Evolutionary conservation across 2,888 invertebrate genomes (phyloP).

Genomic region (Caenorhabditis sp.): DNA sequence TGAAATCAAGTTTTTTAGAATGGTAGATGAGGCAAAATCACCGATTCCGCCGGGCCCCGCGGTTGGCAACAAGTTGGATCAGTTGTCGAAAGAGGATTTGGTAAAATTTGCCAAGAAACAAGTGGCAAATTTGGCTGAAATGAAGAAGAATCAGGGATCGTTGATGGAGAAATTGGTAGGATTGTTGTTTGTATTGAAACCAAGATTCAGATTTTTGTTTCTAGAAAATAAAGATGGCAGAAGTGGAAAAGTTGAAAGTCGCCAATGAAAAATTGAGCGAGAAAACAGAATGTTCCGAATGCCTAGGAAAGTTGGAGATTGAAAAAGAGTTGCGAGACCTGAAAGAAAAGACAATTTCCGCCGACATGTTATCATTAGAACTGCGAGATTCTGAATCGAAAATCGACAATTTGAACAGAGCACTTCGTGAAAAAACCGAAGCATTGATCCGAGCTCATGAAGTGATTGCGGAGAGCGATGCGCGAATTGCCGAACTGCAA

Average conservation of each 20-base stretch:
- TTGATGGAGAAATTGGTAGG: constrained; percentile 33
- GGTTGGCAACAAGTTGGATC: constrained; percentile 20
- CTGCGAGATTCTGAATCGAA: constrained; percentile 32
- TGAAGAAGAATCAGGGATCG: constrained; percentile 24
- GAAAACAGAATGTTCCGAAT: constrained; percentile 24
- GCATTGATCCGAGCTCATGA: constrained; percentile 35
- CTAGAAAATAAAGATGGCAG: constrained; percentile 22
- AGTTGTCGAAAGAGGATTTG: constrained; percentile 32
- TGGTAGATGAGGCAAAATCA: constrained; percentile 22
- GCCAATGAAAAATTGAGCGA: constrained; percentile 24
- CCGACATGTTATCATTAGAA: constrained; percentile 36
- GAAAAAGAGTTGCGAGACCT: constrained; percentile 24
- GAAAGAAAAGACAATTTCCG: constrained; percentile 23
- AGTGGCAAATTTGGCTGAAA: constrained; percentile 31
- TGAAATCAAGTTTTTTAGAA: constrained; percentile 11
- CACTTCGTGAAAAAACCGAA: constrained; percentile 31
- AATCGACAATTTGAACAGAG: constrained; percentile 29
- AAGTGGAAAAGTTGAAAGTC: constrained; percentile 21
- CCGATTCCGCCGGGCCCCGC: constrained; percentile 13
- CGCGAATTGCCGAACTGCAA: constrained; percentile 2
- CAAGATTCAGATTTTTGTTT: background rate
- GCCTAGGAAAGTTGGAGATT: constrained; percentile 17
- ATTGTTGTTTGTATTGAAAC: background rate
- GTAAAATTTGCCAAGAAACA: constrained; percentile 41
- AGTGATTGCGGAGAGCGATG: constrained; percentile 34